Evolutionary conservation across 92 coral and sea anemone species (phyloP).

Genomic region (Epizoanthus rinbou): DNA sequence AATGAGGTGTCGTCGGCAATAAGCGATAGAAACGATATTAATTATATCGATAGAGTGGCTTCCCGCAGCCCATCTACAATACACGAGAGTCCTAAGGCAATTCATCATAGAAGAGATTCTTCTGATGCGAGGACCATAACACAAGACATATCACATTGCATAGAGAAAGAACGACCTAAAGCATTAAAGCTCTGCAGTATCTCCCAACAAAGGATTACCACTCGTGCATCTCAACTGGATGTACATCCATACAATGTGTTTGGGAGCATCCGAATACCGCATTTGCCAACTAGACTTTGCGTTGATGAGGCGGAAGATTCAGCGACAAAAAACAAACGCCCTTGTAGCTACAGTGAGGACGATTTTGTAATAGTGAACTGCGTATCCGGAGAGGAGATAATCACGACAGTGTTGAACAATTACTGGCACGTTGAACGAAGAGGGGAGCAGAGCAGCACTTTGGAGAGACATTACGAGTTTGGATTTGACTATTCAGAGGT

Average conservation of each 20-base stretch:
- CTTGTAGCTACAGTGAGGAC: not conserved
- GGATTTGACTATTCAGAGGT: constrained; percentile 27
- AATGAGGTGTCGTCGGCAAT: constrained; percentile 22
- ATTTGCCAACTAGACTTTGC: not conserved
- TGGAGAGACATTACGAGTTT: not conserved
- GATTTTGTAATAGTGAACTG: not conserved
- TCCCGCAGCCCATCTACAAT: not conserved
- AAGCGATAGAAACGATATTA: constrained; percentile 10
- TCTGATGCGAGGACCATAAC: not conserved
- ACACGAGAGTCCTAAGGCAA: not conserved
- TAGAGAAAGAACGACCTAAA: not conserved
- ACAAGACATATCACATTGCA: not conserved
- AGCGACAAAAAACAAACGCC: not conserved
- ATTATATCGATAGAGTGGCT: not conserved
- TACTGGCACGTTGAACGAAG: constrained; percentile 34
- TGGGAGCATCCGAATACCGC: not conserved
- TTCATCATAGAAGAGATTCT: not conserved
- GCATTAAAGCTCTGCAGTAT: not conserved
- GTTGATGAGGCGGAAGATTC: not conserved
- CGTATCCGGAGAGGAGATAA: constrained; percentile 14
- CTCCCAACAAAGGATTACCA: not conserved
- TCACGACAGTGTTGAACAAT: constrained; percentile 11
- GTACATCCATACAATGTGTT: not conserved
- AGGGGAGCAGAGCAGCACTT: constrained; percentile 4
- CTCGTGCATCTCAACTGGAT: not conserved